A percentile compares a stretch with the other conserved stretches of the same genome.
phyloP scores from a whole-genome alignment of 2,797 vertebrate genomes.

The Loriculus beryllinus region DNA sequence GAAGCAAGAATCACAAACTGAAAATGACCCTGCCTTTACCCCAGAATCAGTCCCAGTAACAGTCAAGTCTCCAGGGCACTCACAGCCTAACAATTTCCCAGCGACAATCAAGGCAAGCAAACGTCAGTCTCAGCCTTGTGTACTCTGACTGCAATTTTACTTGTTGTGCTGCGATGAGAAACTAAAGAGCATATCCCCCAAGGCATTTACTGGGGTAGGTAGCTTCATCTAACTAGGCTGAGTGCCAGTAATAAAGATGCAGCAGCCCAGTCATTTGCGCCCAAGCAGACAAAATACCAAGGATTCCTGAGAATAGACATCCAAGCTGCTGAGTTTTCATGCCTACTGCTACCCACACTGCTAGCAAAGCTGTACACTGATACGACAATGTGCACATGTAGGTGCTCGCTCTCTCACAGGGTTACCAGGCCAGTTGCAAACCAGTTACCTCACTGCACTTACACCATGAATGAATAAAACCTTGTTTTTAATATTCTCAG shows the following conservation, averaged over 20 bases:
- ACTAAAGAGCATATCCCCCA: accelerated
- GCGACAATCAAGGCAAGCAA: neutral
- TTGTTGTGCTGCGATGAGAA: neutral
- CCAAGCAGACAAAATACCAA: neutral
- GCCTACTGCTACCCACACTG: neutral
- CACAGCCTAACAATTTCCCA: neutral
- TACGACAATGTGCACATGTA: accelerated
- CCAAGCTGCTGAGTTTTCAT: neutral
- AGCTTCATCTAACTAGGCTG: neutral
- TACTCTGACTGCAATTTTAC: neutral
- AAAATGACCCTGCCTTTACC: neutral
- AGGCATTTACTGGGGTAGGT: neutral
- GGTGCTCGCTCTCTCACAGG: neutral
- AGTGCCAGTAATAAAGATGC: neutral
- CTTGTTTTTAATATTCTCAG: neutral
- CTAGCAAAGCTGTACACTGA: neutral
- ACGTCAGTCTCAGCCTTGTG: neutral
- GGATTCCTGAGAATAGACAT: neutral
- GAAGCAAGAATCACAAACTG: neutral
- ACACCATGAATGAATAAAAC: neutral
- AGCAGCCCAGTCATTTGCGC: neutral
- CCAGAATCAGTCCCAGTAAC: neutral
- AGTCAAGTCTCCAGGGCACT: neutral
- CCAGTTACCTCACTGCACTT: neutral
- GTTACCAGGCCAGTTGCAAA: neutral